Conservation (phyloP, 2,113 vertebrate genomes). For the Tachysurus fulvidraco region DNA sequence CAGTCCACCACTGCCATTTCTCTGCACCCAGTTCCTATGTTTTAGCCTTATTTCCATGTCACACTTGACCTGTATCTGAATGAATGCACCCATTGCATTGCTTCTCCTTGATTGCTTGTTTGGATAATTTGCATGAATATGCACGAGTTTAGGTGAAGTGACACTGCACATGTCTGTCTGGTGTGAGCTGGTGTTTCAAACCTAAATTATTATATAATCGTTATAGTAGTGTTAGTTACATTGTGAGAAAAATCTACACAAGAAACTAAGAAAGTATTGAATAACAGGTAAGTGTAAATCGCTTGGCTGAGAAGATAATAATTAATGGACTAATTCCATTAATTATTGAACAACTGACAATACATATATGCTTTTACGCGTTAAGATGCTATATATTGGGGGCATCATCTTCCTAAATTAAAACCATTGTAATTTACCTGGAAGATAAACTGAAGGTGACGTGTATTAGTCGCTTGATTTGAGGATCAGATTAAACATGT, state of each 20-base stretch:
- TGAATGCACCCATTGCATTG: no score
- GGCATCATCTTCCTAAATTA: not conserved
- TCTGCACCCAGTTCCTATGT: no score
- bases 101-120: no score
- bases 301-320: not conserved
- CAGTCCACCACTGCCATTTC: no score
- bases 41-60: no score
- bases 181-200: not conserved
- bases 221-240: not conserved
- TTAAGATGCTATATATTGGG: not conserved
- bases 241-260: not conserved
- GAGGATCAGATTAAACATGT: not conserved
- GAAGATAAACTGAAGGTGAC: not conserved
- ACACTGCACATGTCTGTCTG: not conserved
- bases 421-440: not conserved
- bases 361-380: not conserved
- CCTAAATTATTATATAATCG: not conserved
- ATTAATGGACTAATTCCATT: no score
- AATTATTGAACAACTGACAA: not conserved
- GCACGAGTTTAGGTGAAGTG: not conserved
- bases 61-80: no score
- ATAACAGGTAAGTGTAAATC: not conserved
- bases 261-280: not conserved
- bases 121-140: not conserved
- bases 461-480: not conserved